These are phyloP conservation scores for Eulimnadia texana DNA, from an alignment of 1,140 invertebrate genomes.

Conservation along the genomic window DNA sequence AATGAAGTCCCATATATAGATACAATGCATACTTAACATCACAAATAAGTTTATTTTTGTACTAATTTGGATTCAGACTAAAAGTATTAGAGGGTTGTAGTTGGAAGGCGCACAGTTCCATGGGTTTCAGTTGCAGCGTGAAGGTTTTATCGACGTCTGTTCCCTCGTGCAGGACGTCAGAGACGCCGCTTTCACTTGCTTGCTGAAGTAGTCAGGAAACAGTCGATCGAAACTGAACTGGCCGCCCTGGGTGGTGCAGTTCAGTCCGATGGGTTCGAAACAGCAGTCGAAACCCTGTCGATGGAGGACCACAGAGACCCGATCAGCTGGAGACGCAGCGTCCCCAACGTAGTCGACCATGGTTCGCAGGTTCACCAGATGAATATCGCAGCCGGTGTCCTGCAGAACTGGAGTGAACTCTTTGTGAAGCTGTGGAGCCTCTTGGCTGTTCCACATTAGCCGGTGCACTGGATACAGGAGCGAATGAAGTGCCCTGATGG, in stretches of 20 bases:
- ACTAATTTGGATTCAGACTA: too few relatives aligned
- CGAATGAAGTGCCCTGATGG: conserved; percentile 45
- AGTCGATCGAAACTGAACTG: conserved; percentile 35
- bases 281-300: conserved; percentile 34
- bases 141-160: conserved; percentile 29
- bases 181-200: conserved; percentile 33
- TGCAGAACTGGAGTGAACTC: conserved; percentile 33
- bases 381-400: conserved; percentile 40
- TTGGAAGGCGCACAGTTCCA: conserved; percentile 40
- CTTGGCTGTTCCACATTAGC: conserved; percentile 34
- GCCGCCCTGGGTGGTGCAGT: conserved; percentile 27
- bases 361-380: conserved; percentile 38
- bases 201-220: conserved; percentile 31
- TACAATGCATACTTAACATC: too few relatives aligned
- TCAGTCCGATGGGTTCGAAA: conserved; percentile 27
- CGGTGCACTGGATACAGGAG: conserved; percentile 49
- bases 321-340: conserved; percentile 21
- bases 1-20: too few relatives aligned
- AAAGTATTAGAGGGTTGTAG: conserved; percentile 21
- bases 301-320: conserved; percentile 32
- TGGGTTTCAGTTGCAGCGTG: conserved; percentile 35
- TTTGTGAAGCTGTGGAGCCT: conserved; percentile 29
- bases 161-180: conserved; percentile 37
- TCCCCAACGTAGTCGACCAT: conserved; percentile 21
- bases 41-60: too few relatives aligned